These are phyloP conservation scores for Camponotus fellah DNA, from an alignment of 2,888 invertebrate species.

Conservation along the genomic window DNA sequence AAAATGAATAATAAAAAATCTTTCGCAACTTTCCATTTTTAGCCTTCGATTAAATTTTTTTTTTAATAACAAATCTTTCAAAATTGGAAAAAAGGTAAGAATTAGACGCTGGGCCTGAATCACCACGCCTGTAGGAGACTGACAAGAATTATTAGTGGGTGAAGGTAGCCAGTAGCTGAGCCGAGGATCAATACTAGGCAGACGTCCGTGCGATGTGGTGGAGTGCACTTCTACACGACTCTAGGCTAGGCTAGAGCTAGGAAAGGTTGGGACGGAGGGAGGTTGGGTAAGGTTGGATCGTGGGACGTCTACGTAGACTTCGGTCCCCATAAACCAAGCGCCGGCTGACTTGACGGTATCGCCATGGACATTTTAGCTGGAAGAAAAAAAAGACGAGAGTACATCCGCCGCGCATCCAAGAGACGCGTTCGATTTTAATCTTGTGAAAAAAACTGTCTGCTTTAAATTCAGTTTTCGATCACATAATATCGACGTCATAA, in stretches of 20 bases:
- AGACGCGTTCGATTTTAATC: conserved; percentile 37
- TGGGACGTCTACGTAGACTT: conserved; percentile 83
- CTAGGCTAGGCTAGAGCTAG: conserved; percentile 84
- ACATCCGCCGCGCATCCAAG: conserved; percentile 19
- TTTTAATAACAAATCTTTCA: not conserved
- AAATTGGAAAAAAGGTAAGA: conserved; percentile 23
- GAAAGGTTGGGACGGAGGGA: conserved; percentile 79
- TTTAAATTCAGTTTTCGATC: not conserved
- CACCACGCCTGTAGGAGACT: conserved; percentile 85
- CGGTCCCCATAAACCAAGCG: conserved; percentile 82
- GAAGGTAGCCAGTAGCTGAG: conserved; percentile 86
- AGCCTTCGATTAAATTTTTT: conserved; percentile 37
- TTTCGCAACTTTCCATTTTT: conserved; percentile 11
- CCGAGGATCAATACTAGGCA: conserved; percentile 86
- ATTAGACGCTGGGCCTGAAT: conserved; percentile 73
- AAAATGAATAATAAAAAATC: not conserved
- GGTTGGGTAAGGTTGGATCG: conserved; percentile 84
- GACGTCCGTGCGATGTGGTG: conserved; percentile 85
- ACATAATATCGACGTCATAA: not conserved
- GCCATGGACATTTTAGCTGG: conserved; percentile 72
- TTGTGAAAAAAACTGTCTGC: not conserved
- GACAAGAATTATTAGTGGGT: conserved; percentile 86
- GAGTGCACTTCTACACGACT: conserved; percentile 84
- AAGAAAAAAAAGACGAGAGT: not conserved
- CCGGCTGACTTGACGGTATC: conserved; percentile 78